These are phyloP conservation scores for Crocuta crocuta DNA, from an alignment of 2,113 vertebrate genomes.

Conservation along the genomic window DNA sequence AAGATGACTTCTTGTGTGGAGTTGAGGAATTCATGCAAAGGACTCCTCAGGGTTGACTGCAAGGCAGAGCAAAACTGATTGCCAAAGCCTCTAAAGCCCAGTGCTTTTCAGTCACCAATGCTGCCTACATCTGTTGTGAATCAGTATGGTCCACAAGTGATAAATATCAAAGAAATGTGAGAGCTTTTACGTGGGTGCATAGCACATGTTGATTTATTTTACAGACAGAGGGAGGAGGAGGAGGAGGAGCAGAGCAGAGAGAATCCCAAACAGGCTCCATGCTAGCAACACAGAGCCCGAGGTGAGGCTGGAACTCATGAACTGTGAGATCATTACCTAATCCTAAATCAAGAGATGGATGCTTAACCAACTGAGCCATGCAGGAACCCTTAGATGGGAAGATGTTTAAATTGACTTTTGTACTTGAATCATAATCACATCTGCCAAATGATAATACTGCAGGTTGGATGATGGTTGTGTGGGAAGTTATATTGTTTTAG, in stretches of 20 bases:
- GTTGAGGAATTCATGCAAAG: neutral
- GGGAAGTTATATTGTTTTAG: neutral
- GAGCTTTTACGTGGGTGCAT: neutral
- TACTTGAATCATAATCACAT: neutral
- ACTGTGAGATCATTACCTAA: too few species aligned
- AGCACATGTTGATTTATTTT: neutral
- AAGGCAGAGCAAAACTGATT: neutral
- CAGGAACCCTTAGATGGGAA: neutral
- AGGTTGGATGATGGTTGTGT: neutral
- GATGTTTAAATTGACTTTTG: neutral
- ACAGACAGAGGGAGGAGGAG: too few species aligned
- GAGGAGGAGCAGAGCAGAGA: too few species aligned
- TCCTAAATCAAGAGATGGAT: too few species aligned
- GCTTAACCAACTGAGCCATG: too few species aligned
- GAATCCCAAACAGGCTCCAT: too few species aligned
- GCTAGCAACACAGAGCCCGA: too few species aligned
- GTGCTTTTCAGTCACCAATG: neutral
- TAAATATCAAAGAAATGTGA: neutral
- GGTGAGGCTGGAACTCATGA: too few species aligned
- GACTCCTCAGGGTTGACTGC: neutral
- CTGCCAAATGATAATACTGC: neutral
- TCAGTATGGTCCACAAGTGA: neutral
- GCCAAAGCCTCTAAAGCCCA: neutral
- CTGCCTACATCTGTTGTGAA: neutral
- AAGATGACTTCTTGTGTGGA: neutral